These are phyloP conservation scores for Anseranas semipalmata DNA, from an alignment of 2,113 vertebrate species.

Conservation along the genomic window DNA sequence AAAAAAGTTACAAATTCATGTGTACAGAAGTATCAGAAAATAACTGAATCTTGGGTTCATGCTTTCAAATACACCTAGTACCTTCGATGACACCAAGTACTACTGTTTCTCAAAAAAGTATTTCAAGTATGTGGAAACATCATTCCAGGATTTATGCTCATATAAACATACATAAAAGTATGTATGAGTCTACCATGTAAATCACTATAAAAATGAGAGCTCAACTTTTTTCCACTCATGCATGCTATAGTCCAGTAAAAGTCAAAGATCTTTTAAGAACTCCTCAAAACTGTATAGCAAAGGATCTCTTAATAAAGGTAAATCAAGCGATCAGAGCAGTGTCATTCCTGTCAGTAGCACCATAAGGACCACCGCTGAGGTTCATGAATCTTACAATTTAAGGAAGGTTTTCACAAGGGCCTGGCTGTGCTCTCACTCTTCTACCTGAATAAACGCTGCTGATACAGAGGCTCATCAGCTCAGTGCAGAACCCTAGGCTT, in stretches of 20 bases:
- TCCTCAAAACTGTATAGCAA: neutral
- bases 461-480: neutral
- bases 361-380: neutral
- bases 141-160: neutral
- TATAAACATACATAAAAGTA: neutral
- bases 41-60: neutral
- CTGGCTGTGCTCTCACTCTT: neutral
- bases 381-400: neutral
- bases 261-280: neutral
- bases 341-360: neutral
- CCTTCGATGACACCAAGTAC: neutral
- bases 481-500: neutral
- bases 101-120: neutral
- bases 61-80: neutral
- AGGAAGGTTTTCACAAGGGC: neutral
- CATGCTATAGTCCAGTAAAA: neutral
- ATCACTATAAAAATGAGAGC: neutral
- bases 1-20: neutral
- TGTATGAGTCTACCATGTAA: neutral
- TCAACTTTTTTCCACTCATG: neutral
- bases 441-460: neutral
- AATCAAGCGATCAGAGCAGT: neutral
- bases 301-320: neutral
- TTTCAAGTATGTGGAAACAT: neutral
- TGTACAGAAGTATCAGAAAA: neutral